Evolutionary conservation across 2,797 vertebrate species (phyloP).

Genomic region (Esox masquinongy): DNA sequence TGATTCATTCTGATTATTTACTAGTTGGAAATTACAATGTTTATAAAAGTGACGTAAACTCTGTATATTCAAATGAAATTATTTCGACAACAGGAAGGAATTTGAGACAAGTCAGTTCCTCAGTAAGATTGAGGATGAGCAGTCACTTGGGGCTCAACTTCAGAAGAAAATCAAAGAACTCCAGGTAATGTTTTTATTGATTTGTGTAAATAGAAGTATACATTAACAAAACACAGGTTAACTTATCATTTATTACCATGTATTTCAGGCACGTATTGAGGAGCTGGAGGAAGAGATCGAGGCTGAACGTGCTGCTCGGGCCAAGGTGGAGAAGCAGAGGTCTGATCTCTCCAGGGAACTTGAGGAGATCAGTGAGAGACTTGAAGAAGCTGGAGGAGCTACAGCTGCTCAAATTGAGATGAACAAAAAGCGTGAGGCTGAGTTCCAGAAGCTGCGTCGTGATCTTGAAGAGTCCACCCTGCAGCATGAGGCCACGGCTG

Average conservation of each 20-base stretch:
- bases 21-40: too few relatives aligned
- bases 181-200: slow-evolving; percentile 67
- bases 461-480: slow-evolving; percentile 89
- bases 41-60: too few relatives aligned
- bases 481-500: slow-evolving; percentile 84
- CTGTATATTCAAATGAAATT: too few relatives aligned
- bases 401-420: slow-evolving; percentile 82
- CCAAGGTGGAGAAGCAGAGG: slow-evolving; percentile 85
- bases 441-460: slow-evolving; percentile 85
- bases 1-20: too few relatives aligned
- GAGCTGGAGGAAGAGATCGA: slow-evolving; percentile 91
- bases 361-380: slow-evolving; percentile 87
- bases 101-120: slow-evolving; percentile 86
- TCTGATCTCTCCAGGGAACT: slow-evolving; percentile 84
- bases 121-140: slow-evolving; percentile 84
- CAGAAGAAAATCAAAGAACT: slow-evolving; percentile 82
- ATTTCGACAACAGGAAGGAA: slow-evolving; percentile 77
- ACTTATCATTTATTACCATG: background rate
- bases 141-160: slow-evolving; percentile 67
- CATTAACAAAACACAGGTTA: too few relatives aligned
- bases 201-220: too few relatives aligned
- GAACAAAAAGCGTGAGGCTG: slow-evolving; percentile 88
- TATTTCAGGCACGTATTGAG: slow-evolving; percentile 82
- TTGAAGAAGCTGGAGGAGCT: slow-evolving; percentile 87
- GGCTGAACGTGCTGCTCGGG: slow-evolving; percentile 76